Evolutionary conservation across 2,113 vertebrate species (phyloP).

Genomic region (Elaphurus davidianus): DNA sequence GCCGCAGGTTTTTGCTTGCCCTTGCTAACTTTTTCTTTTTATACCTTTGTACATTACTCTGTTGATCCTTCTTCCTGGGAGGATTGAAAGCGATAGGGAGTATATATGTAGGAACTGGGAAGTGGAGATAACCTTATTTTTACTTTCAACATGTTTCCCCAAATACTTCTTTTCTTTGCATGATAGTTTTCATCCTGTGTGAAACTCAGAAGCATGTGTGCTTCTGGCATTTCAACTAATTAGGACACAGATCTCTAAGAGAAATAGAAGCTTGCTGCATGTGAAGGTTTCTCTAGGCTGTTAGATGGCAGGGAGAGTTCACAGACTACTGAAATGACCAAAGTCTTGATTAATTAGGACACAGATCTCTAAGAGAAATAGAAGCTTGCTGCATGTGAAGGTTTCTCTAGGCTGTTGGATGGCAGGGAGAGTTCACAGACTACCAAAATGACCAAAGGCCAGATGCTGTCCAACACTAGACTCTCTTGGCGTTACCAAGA

Average conservation of each 20-base stretch:
- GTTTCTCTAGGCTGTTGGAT: not conserved
- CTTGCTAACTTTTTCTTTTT: constrained; percentile 41
- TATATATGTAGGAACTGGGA: not conserved
- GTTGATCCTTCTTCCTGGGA: constrained; percentile 19
- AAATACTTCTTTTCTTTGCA: not conserved
- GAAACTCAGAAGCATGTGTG: not conserved
- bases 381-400: not conserved
- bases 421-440: not conserved
- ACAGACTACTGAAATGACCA: not conserved
- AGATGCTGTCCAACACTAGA: not conserved
- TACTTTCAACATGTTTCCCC: not conserved
- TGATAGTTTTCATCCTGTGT: not conserved
- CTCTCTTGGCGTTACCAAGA: not conserved
- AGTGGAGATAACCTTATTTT: not conserved
- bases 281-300: not conserved
- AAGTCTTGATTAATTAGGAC: not conserved
- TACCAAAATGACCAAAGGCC: not conserved
- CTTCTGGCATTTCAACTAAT: not conserved
- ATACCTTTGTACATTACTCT: not conserved
- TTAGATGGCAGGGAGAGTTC: not conserved
- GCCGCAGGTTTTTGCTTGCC: not conserved
- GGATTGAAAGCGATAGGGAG: not conserved
- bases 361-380: not conserved
- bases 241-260: not conserved
- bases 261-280: not conserved